Conservation (phyloP, 2,888 invertebrate species). For the Brenthis ino region DNA sequence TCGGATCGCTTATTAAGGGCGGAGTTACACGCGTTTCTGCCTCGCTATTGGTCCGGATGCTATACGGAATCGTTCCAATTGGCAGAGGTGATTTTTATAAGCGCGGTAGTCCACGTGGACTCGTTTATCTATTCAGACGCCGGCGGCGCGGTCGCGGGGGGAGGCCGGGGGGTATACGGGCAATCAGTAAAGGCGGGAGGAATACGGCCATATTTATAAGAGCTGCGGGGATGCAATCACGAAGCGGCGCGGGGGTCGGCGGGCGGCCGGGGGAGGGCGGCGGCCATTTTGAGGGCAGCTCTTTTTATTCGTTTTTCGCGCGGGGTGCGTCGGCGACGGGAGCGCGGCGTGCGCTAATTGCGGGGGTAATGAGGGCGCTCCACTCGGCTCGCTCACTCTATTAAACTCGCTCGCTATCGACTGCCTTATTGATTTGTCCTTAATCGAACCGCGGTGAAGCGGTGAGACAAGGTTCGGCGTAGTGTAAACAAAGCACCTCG, state of each 20-base stretch:
- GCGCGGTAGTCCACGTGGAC: conserved; percentile 81
- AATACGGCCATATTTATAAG: conserved; percentile 84
- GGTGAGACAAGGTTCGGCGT: conserved; percentile 54
- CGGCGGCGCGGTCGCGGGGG: conserved; percentile 82
- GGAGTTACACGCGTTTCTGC: conserved; percentile 76
- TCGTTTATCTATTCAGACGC: conserved; percentile 84
- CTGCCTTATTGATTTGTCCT: conserved; percentile 81
- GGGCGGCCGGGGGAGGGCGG: conserved; percentile 79
- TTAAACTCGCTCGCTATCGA: conserved; percentile 80
- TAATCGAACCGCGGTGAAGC: conserved; percentile 72
- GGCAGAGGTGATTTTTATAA: conserved; percentile 80
- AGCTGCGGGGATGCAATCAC: conserved; percentile 83
- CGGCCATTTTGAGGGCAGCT: conserved; percentile 89
- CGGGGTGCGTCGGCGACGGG: conserved; percentile 80
- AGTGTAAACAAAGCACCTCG: conserved; percentile 69
- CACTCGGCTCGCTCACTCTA: conserved; percentile 79
- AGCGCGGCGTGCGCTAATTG: conserved; percentile 81
- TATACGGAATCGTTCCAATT: conserved; percentile 56
- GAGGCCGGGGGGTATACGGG: conserved; percentile 82
- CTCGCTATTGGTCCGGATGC: conserved; percentile 55
- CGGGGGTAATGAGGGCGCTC: conserved; percentile 82
- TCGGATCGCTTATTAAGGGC: conserved; percentile 82
- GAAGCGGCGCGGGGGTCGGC: conserved; percentile 80
- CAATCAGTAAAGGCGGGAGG: conserved; percentile 84
- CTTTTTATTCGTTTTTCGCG: conserved; percentile 84